Evolutionary conservation across 2,888 invertebrate genomes (phyloP).

Genomic region (Drosophila anceps): DNA sequence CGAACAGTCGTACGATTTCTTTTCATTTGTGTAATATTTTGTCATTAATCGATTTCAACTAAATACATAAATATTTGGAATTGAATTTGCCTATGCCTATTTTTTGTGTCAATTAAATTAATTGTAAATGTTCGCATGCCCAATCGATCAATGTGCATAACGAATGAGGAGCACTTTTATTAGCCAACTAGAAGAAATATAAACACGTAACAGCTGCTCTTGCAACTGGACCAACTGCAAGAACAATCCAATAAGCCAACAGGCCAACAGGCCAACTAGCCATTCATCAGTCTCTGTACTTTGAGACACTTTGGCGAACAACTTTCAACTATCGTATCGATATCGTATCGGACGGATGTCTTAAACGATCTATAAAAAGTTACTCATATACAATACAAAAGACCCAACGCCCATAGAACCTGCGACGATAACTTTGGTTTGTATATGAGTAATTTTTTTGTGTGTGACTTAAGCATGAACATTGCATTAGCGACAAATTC

Average conservation of each 20-base stretch:
- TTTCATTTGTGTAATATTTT: too few relatives aligned
- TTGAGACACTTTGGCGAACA: conserved; percentile 27
- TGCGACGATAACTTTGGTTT: too few relatives aligned
- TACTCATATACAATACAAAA: too few relatives aligned
- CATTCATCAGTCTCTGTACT: conserved; percentile 46
- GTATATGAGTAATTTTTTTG: too few relatives aligned
- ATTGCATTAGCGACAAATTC: too few relatives aligned
- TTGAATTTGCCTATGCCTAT: neutral
- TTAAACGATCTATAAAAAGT: too few relatives aligned
- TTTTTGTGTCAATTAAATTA: neutral
- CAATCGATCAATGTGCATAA: conserved; percentile 35
- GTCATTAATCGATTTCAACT: neutral
- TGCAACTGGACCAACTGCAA: neutral
- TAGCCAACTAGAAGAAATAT: conserved; percentile 2
- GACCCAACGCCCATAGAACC: too few relatives aligned
- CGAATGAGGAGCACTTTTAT: conserved; percentile 15
- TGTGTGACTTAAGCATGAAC: too few relatives aligned
- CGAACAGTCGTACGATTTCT: too few relatives aligned
- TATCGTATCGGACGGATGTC: too few relatives aligned
- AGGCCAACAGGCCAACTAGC: conserved; percentile 1
- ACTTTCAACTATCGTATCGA: conserved; percentile 43
- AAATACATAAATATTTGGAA: neutral
- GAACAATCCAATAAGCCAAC: neutral
- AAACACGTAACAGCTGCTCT: neutral
- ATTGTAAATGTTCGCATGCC: neutral